Base-by-base conservation (phyloP, 2,797 vertebrate genomes). In the Rhinella marina region DNA sequence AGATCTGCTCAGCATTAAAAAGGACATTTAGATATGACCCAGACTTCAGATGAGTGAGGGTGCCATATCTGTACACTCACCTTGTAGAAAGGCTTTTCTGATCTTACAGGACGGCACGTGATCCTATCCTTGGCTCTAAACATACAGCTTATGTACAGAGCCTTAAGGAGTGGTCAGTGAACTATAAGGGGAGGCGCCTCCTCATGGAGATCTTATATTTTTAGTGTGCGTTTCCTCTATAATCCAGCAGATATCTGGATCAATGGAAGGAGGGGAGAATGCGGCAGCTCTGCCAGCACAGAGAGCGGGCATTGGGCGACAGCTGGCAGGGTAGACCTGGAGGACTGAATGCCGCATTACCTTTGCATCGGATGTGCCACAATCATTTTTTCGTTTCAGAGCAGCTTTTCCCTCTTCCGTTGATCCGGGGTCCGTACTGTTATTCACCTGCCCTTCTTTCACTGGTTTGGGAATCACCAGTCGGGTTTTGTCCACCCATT, bases 401-500 rank as follows among this genome's bases (percentile, higher is more conserved):
- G 70, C 10, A 16, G 79, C 1, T 10, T 86, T 86, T 3, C 27
- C 62, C 3, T 81, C 56, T 48, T 75, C 54, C 2, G 68, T 7
- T 1, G 23, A 9, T 23, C 61, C 86, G 12, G 29, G 56, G 17
- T 62, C 29, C 0, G n/a, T 54, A 14, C 56, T 57, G 25, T 86
- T 73, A 6, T 5, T n/a, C 19, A 13, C 64, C 0, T 86, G 80
- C 7, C 25, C 88, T 1, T 89, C 88, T n/a, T 89, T 86, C n/a
- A 27, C 54, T 1, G 76, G 29, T 73, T 88, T 88, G 76, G 87
- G 17, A 64, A 87, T 32, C 70, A 86, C 81, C 75, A 89, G 29
- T 2, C 88, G 85, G 11, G 88, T 83, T 87, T 89, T 89, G 41
- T 89, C 88, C 29, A 89, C 88, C 88, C 88, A 89, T 29, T 89